Evolutionary conservation across 2,113 vertebrate genomes (phyloP).

Genomic region (Corythaixoides concolor): DNA sequence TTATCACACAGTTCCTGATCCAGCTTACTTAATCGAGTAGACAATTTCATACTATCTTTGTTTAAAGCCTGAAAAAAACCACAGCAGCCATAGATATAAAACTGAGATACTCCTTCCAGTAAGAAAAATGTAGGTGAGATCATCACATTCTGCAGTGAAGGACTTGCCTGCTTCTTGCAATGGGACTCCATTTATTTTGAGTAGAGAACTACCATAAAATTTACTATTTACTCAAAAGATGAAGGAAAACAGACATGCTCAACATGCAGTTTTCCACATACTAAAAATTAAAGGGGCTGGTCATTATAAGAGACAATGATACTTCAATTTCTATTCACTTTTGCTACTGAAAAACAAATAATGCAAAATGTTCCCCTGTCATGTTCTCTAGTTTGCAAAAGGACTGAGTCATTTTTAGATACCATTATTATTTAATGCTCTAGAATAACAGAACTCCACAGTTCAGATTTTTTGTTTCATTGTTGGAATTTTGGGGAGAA

Average conservation of each 20-base stretch:
- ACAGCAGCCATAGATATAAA: background rate
- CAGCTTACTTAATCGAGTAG: conserved; percentile 76
- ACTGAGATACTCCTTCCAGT: background rate
- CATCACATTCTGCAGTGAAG: background rate
- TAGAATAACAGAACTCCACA: background rate
- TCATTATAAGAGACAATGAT: background rate
- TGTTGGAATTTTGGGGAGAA: background rate
- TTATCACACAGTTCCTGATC: conserved; percentile 82
- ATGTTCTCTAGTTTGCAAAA: background rate
- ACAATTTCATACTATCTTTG: conserved; percentile 81
- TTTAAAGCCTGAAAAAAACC: conserved; percentile 77
- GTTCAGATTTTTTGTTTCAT: background rate
- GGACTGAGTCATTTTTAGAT: background rate
- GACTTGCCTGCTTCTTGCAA: background rate
- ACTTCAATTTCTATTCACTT: background rate
- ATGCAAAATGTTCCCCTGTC: background rate
- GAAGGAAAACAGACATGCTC: background rate
- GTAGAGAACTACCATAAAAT: background rate
- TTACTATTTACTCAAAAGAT: background rate
- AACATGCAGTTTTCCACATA: background rate
- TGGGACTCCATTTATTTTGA: background rate
- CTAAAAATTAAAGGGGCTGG: background rate
- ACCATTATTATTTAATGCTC: background rate
- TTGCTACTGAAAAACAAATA: background rate
- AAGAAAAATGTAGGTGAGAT: background rate